A percentile compares a stretch with the other conserved stretches of the same genome.
Evolutionary conservation across 2,797 vertebrate genomes (phyloP).

Genomic region (Tiaroga cobitis): DNA sequence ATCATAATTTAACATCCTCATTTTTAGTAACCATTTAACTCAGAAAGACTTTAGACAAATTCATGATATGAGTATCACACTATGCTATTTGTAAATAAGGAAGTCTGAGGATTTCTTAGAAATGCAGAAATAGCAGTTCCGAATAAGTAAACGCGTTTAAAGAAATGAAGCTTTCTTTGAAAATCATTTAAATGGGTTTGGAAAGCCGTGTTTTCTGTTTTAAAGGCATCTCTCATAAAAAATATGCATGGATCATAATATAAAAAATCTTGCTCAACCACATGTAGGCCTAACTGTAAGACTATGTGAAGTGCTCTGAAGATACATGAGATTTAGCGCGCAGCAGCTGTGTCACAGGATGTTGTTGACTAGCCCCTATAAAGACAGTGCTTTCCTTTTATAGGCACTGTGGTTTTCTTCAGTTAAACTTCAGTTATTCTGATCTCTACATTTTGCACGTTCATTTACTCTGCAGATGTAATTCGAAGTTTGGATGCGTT

Average conservation of each 20-base stretch:
- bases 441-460: neutral
- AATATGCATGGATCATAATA: neutral
- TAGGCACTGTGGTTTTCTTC: slow-evolving; percentile 42
- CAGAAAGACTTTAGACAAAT: neutral
- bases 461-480: slow-evolving; percentile 3
- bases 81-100: neutral
- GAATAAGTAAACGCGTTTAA: neutral
- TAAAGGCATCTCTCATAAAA: neutral
- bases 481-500: neutral
- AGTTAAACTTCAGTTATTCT: slow-evolving; percentile 27
- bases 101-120: neutral
- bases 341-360: slow-evolving; percentile 47
- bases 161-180: neutral
- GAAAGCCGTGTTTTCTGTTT: neutral
- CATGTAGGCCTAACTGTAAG: neutral
- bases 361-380: slow-evolving; percentile 54
- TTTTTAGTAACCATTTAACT: neutral
- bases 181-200: neutral
- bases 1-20: neutral
- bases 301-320: neutral
- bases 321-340: neutral
- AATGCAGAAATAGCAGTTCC: neutral
- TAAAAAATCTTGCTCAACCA: neutral
- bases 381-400: slow-evolving; percentile 55
- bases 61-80: neutral